These are phyloP conservation scores for Drosophila novamexicana DNA, from an alignment of 1,140 invertebrate genomes.

Conservation along the genomic window DNA sequence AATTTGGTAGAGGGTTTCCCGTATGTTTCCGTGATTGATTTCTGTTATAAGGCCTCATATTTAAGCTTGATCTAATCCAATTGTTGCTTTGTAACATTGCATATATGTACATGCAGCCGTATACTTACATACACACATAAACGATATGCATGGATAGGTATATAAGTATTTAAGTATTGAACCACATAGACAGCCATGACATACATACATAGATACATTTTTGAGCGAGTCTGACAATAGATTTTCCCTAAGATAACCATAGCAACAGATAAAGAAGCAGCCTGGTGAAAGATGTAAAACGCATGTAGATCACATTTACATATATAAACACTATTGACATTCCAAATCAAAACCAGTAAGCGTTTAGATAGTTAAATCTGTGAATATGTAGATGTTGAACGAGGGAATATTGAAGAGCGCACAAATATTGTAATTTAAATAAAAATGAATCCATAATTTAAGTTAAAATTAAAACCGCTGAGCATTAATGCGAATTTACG, in stretches of 20 bases:
- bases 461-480: constrained; percentile 58
- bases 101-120: constrained; percentile 13
- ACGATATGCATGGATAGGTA: constrained; percentile 20
- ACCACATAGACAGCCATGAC: constrained; percentile 19
- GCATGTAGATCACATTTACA: constrained; percentile 11
- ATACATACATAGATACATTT: not conserved
- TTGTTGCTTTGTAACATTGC: constrained; percentile 2
- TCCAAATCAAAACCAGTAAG: constrained; percentile 58
- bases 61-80: not conserved
- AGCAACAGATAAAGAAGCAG: constrained; percentile 5
- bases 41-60: not conserved
- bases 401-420: constrained; percentile 72
- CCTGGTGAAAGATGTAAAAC: not conserved
- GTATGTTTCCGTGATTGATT: not conserved
- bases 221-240: constrained; percentile 26
- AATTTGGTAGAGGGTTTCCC: not conserved
- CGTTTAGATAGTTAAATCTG: constrained; percentile 56
- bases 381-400: constrained; percentile 44
- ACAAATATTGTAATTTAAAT: constrained; percentile 77
- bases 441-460: constrained; percentile 70
- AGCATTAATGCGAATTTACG: constrained; percentile 61
- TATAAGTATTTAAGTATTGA: constrained; percentile 20
- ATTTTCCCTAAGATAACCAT: constrained; percentile 20
- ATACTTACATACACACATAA: constrained; percentile 16
- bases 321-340: constrained; percentile 33